These are phyloP conservation scores for Sphinx pinastri DNA, from an alignment of 2,888 invertebrate genomes.

Conservation along the genomic window DNA sequence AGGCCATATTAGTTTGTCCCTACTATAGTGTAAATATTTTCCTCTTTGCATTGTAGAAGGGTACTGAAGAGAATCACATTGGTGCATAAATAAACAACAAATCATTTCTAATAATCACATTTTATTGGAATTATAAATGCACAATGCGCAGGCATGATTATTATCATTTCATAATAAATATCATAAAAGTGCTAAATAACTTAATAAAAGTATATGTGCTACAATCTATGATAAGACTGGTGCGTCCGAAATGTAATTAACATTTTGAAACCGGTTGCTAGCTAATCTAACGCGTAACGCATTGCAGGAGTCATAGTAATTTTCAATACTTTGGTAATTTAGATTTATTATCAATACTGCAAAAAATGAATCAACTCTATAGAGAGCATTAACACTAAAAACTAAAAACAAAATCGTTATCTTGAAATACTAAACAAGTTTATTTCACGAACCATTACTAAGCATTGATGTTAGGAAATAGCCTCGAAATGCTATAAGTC, in stretches of 20 bases:
- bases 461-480: slow-evolving; percentile 35
- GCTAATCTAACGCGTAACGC: slow-evolving; percentile 19
- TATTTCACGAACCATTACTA: slow-evolving; percentile 30
- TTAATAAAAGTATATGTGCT: slow-evolving; percentile 69
- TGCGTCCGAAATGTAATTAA: slow-evolving; percentile 68
- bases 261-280: slow-evolving; percentile 45
- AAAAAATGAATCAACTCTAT: slow-evolving; percentile 21
- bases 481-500: slow-evolving; percentile 59
- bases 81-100: slow-evolving; percentile 42
- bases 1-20: too few species aligned
- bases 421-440: slow-evolving; percentile 1
- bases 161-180: slow-evolving; percentile 75
- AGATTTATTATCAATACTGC: slow-evolving; percentile 20
- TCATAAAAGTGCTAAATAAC: slow-evolving; percentile 75
- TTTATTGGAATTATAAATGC: slow-evolving; percentile 82
- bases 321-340: slow-evolving; percentile 18
- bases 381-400: slow-evolving; percentile 27
- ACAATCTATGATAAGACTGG: slow-evolving; percentile 75
- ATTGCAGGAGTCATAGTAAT: background rate
- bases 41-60: background rate
- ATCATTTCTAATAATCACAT: slow-evolving; percentile 74
- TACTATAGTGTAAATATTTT: too few species aligned
- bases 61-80: background rate
- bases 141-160: slow-evolving; percentile 75
- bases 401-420: slow-evolving; percentile 32